These are phyloP conservation scores for Lithobates sylvaticus DNA, from an alignment of 2,797 vertebrate species.

Conservation along the genomic window DNA sequence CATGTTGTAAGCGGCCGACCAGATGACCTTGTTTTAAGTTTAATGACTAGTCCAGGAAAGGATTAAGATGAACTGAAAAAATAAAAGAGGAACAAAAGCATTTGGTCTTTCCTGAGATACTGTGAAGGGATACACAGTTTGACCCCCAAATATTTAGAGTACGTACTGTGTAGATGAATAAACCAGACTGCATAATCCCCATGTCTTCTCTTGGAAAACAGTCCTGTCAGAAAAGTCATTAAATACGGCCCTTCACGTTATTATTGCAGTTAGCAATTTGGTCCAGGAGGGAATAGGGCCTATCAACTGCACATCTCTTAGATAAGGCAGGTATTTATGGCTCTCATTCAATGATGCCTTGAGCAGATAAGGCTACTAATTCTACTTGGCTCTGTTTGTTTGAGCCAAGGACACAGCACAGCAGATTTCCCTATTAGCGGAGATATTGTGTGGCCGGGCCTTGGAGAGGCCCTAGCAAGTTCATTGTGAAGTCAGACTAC, in stretches of 20 bases:
- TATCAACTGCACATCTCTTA: conserved; percentile 52
- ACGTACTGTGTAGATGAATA: conserved; percentile 49
- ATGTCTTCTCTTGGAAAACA: conserved; percentile 43
- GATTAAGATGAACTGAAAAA: too few relatives aligned
- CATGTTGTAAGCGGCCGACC: too few relatives aligned
- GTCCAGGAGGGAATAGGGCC: conserved; percentile 31
- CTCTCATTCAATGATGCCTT: conserved; percentile 46
- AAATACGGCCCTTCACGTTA: background rate
- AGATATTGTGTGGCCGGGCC: background rate
- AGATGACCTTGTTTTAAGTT: too few relatives aligned
- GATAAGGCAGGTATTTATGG: conserved; percentile 61
- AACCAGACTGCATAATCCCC: conserved; percentile 46
- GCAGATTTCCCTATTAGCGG: background rate
- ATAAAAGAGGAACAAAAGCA: too few relatives aligned
- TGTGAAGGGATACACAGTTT: conserved; percentile 33
- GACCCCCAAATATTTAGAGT: conserved; percentile 14
- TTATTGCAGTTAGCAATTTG: conserved; percentile 37
- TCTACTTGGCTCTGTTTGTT: conserved; percentile 41
- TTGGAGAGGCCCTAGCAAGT: conserved; percentile 11
- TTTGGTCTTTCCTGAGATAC: conserved; percentile 1
- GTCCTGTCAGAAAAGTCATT: conserved; percentile 18
- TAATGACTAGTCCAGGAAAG: too few relatives aligned
- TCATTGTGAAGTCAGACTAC: conserved; percentile 47
- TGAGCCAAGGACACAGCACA: conserved; percentile 45
- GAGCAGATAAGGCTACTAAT: conserved; percentile 45